Percentiles rank a stretch among this genome's conserved stretches.
These are phyloP conservation scores for Campylomormyrus tamandua DNA, from an alignment of 2,113 vertebrate genomes.

Conservation along the genomic window DNA sequence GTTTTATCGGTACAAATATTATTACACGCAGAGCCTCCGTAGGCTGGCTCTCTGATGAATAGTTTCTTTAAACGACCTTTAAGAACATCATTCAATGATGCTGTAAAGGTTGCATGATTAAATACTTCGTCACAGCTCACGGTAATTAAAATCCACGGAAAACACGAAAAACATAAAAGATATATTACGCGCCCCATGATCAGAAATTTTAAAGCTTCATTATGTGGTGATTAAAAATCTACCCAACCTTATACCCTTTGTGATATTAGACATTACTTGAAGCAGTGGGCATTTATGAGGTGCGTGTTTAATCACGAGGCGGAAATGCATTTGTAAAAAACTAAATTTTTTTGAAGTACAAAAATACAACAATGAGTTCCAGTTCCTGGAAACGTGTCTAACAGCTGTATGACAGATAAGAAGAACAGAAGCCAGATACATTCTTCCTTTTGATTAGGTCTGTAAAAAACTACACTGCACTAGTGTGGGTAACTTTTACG, in stretches of 20 bases:
- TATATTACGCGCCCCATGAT: background rate
- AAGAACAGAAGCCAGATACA: background rate
- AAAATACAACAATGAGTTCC: background rate
- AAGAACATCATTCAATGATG: conserved; percentile 27
- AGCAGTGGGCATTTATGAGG: background rate
- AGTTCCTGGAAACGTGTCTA: background rate
- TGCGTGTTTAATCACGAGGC: background rate
- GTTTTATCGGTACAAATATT: conserved; percentile 29
- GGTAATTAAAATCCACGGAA: background rate
- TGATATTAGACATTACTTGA: background rate
- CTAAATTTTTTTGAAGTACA: background rate
- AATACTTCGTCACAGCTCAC: background rate
- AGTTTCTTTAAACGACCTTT: conserved; percentile 29
- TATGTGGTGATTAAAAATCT: background rate
- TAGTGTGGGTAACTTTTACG: background rate
- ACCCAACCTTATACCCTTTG: background rate
- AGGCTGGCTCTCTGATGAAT: conserved; percentile 28
- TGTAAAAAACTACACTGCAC: background rate
- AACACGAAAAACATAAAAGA: background rate
- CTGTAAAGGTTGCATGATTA: conserved; percentile 17
- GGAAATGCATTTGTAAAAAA: background rate
- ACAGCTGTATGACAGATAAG: background rate
- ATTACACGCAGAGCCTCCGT: conserved; percentile 27
- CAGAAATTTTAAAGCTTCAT: background rate
- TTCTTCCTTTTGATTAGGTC: background rate